Base-by-base conservation (phyloP, 2,113 vertebrate genomes). In the Clinocottus analis region DNA sequence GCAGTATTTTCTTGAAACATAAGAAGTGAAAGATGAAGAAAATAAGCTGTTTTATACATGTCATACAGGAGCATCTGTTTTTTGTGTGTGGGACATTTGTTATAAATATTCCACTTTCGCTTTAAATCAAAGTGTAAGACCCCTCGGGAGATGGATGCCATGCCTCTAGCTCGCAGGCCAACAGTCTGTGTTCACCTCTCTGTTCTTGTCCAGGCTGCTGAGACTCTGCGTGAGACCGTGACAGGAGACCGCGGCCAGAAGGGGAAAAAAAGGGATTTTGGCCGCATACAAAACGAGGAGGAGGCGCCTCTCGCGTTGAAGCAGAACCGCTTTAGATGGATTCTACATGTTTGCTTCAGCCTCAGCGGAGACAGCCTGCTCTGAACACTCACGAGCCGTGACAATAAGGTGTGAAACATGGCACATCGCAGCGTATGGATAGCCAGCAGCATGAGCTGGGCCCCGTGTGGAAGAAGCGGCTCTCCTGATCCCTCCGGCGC, bases 261-360 rank as follows among this genome's bases (percentile, higher is more conserved):
- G n/a, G n/a, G n/a, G 84, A 77, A 55, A 79, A 65, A 41, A 39
- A n/a, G n/a, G 63, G 79, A 47, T 51, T 82, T 61, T 79, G 89
- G 80, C 56, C 80, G 79, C 90, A 71, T 53, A 58, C 27, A 55
- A 55, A 55, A 25, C 11, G n/a, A 27, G 10, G 67, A 89, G 93
- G 93, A 92, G 93, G 91, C 75, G 89, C 93, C 72, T 92, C 84
- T 77, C 27, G 60, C 84, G 72, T 78, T 87, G 83, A 82, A 87
- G 82, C 89, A 51, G 78, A 77, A 56, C 76, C 71, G 79, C 76
- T 85, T 73, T 80, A 70, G 83, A 90, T 90, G 91, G 89, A 82
- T 90, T 80, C 87, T 89, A 89, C 83, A 80, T 82, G 86, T 86
- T 64, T 58, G 86, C 79, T 87, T 58, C 90, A 82, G 73, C 75